Percentiles rank a stretch among this genome's conserved stretches.
Conservation (phyloP, 2,113 vertebrate species). For the Lophotis ruficrista region DNA sequence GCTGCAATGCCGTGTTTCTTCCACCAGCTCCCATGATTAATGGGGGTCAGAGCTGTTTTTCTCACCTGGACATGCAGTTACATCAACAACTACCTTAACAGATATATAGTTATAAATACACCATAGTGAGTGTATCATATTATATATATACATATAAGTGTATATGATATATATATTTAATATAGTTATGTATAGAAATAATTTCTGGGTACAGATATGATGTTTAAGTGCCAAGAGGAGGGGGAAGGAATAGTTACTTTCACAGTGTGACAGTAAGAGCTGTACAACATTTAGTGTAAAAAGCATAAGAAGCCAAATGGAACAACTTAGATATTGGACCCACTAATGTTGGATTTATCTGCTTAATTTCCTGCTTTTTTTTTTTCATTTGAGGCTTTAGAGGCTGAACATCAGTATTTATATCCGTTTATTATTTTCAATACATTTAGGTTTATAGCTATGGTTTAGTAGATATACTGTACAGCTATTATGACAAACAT, state of each 20-base stretch:
- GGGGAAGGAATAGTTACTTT: background rate
- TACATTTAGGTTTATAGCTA: background rate
- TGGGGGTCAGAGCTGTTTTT: background rate
- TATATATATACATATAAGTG: background rate
- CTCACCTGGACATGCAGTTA: background rate
- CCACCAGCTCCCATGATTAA: background rate
- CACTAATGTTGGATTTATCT: background rate
- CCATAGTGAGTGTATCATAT: background rate
- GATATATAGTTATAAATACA: background rate
- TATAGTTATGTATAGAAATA: background rate
- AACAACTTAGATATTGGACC: background rate
- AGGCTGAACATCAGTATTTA: background rate
- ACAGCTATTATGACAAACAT: background rate
- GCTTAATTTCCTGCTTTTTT: background rate
- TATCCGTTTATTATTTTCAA: background rate
- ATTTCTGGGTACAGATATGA: background rate
- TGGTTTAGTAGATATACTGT: background rate
- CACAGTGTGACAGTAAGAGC: background rate
- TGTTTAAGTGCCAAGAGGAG: background rate
- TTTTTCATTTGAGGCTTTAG: background rate
- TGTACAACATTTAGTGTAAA: background rate
- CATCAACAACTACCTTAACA: background rate
- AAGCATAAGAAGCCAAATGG: background rate
- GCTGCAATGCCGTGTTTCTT: background rate
- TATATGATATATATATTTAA: background rate